Percentiles rank a stretch among this genome's conserved stretches.
These are phyloP conservation scores for Caracal caracal DNA, from an alignment of 2,113 vertebrate genomes.

Conservation along the genomic window DNA sequence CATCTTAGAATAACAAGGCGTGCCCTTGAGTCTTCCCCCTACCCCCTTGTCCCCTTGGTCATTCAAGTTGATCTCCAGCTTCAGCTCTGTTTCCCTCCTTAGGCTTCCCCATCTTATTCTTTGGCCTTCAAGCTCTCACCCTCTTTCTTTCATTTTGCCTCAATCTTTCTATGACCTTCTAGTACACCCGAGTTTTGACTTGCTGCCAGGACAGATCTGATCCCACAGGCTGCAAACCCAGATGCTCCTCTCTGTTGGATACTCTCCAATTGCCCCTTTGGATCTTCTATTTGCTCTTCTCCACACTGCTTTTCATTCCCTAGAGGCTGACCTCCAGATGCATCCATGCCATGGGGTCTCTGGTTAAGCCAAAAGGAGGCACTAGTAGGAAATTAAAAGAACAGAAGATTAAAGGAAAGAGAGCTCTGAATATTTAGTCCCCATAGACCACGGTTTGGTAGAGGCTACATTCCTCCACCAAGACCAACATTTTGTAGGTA, in stretches of 20 bases:
- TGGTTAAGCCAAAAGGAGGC: neutral
- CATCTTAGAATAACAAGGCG: no score
- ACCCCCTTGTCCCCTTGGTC: no score
- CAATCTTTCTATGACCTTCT: no score
- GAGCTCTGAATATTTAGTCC: neutral
- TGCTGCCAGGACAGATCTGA: neutral
- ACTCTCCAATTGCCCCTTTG: neutral
- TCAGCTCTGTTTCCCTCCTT: neutral
- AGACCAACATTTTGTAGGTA: neutral
- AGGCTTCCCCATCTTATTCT: neutral
- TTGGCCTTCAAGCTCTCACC: neutral
- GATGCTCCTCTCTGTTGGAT: neutral
- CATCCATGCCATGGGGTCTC: neutral
- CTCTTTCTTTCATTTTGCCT: neutral
- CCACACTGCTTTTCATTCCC: no score
- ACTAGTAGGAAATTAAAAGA: neutral
- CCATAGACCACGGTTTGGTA: neutral
- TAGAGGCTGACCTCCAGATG: neutral
- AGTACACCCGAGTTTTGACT: neutral
- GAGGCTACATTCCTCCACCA: neutral
- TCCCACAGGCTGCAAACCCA: neutral
- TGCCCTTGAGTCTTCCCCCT: neutral
- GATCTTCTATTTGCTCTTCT: neutral
- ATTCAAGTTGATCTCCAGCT: neutral
- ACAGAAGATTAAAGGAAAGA: neutral